Base-by-base conservation (phyloP, 2,113 vertebrate genomes). In the Nematolebias whitei region DNA sequence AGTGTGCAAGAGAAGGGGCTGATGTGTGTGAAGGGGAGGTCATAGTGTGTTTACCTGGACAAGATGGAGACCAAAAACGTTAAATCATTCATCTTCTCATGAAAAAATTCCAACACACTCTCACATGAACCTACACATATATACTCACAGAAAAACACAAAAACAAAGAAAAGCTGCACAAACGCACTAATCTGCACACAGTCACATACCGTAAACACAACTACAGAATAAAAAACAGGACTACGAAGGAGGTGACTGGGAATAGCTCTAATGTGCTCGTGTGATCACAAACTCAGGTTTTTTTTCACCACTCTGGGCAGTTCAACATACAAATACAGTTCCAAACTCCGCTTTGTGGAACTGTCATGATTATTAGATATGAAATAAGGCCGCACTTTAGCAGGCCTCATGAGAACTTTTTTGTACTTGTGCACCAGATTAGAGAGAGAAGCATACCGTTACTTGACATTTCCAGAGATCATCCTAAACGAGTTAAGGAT, bases 21-120 rank as follows among this genome's bases (percentile, higher is more conserved):
- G 65, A 24, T 56, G 62, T 72, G 63, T 40, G 47, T 39, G 50
- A 10, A 51, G 4, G 55, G 16, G 35, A 26, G 58, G 71, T 84
- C 67, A 22, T 86, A 51, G 38, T 58, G 52, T 40, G 56, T 79
- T 77, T 74, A 81, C 74, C 76, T 82, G 78, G 68, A 76, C 79
- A 71, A 44, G 24, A 55, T 40, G 15, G 40, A 60, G 61, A 68
- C 72, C 4, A 32, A 55, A 68, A 68, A 48, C 71, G 54, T 78
- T 57, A 44, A 67, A 56, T 74, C 51, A 13, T 51, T 81, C 56
- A 69, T 22, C 60, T 74, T 81, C 59, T 63, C 64, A 43, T 53
- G 45, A 73, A 67, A 74, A 69, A 68, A 68, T 24, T 12, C n/a
- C 7, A 51, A 61, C 56, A 58, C 61, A 71, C 51, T 68, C 23